Percentiles rank a stretch among this genome's conserved stretches.
These are phyloP conservation scores for Muntiacus reevesi DNA, from an alignment of 2,113 vertebrate genomes.

Conservation along the genomic window DNA sequence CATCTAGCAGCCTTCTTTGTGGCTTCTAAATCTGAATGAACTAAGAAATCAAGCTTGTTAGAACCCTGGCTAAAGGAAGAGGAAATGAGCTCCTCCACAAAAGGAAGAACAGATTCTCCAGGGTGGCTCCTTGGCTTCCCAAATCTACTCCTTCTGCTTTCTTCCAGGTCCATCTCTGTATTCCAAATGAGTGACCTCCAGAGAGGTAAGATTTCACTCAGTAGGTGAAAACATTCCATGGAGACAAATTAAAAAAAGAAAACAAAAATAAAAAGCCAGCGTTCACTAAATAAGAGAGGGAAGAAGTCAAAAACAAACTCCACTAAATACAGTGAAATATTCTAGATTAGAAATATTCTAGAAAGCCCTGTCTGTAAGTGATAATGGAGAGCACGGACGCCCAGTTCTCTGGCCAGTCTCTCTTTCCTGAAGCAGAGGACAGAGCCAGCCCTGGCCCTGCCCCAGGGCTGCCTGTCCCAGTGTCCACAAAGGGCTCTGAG, in stretches of 20 bases:
- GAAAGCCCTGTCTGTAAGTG: not conserved
- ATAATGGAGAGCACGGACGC: rapidly evolving
- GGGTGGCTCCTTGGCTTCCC: not conserved
- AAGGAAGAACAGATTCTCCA: not conserved
- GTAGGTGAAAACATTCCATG: not conserved
- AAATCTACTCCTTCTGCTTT: not conserved
- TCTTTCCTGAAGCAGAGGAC: not conserved
- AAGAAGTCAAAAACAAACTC: not conserved
- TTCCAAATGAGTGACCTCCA: not conserved
- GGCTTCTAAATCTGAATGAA: not conserved
- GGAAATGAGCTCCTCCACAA: not conserved
- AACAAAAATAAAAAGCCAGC: not conserved
- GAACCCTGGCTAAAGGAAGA: not conserved
- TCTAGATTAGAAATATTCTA: too few relatives aligned
- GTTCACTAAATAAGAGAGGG: not conserved
- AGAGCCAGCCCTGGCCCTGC: not conserved
- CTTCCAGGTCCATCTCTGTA: not conserved
- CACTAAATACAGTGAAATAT: too few relatives aligned
- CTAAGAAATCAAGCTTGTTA: not conserved
- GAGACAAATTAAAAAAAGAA: not conserved
- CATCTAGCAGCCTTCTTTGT: not conserved
- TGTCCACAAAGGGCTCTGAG: not conserved
- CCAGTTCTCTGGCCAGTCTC: not conserved
- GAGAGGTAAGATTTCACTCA: not conserved
- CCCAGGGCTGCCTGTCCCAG: not conserved